Evolutionary conservation across 2,113 vertebrate species (phyloP).

Genomic region (Apteryx owenii): DNA sequence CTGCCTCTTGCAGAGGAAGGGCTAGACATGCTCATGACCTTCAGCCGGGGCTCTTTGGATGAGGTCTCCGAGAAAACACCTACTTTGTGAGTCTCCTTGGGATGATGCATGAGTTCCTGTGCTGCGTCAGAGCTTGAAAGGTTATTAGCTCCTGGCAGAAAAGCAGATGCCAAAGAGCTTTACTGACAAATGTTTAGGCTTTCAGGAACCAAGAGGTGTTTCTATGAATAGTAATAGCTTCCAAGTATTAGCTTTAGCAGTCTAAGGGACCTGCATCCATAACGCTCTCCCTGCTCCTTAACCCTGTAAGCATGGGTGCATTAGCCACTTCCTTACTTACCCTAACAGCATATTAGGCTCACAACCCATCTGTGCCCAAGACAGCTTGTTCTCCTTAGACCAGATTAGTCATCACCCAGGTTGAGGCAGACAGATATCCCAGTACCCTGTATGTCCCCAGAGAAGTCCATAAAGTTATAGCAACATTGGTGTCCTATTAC

Average conservation of each 20-base stretch:
- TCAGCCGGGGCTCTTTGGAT: not conserved
- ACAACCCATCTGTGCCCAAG: not conserved
- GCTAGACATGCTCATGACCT: not conserved
- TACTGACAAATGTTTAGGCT: not conserved
- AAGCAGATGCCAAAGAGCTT: not conserved
- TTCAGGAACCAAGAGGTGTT: not conserved
- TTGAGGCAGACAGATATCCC: not conserved
- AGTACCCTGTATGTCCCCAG: not conserved
- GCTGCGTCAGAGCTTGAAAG: not conserved
- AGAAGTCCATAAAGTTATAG: not conserved
- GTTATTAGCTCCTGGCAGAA: not conserved
- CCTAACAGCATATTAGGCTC: not conserved
- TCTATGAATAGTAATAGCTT: not conserved
- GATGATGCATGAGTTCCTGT: not conserved
- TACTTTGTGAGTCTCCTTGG: not conserved
- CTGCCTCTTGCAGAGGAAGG: not conserved
- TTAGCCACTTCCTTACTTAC: not conserved
- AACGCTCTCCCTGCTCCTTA: not conserved
- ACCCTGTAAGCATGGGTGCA: fast-evolving
- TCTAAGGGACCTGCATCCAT: not conserved
- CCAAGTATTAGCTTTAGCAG: not conserved
- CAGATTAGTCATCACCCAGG: not conserved
- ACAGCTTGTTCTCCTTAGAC: not conserved
- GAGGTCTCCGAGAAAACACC: not conserved
- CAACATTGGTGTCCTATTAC: not conserved